These are phyloP conservation scores for Melinopterus prodromus DNA, from an alignment of 2,888 invertebrate genomes.

Conservation along the genomic window DNA sequence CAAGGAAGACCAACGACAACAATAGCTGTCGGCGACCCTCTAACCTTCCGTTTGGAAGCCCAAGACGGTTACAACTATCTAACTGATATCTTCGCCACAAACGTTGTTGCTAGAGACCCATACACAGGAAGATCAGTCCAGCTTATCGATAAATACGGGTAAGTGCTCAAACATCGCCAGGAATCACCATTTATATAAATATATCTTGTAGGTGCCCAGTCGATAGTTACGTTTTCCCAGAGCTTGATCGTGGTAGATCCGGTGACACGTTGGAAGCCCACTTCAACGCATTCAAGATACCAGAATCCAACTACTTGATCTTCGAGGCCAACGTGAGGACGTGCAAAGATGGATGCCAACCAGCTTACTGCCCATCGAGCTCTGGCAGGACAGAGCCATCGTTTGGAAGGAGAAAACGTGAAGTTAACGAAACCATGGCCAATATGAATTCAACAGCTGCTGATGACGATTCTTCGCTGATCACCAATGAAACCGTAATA, in stretches of 20 bases:
- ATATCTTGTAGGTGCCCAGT: slow-evolving; percentile 79
- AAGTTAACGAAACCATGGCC: slow-evolving; percentile 57
- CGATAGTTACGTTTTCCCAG: slow-evolving; percentile 91
- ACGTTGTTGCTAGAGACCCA: slow-evolving; percentile 91
- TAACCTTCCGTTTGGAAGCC: slow-evolving; percentile 88
- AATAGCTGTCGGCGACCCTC: slow-evolving; percentile 90
- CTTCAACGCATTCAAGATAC: slow-evolving; percentile 94
- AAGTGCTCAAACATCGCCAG: slow-evolving; percentile 49
- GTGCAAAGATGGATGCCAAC: slow-evolving; percentile 89
- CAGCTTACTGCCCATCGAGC: slow-evolving; percentile 85
- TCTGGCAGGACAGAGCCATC: slow-evolving; percentile 84
- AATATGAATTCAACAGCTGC: slow-evolving; percentile 38
- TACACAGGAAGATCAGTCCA: slow-evolving; percentile 91
- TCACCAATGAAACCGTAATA: slow-evolving; percentile 45
- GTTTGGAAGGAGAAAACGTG: slow-evolving; percentile 75
- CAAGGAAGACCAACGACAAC: slow-evolving; percentile 92
- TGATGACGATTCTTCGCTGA: slow-evolving; percentile 45
- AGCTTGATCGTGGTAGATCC: slow-evolving; percentile 83
- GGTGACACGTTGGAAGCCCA: slow-evolving; percentile 89
- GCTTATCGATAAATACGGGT: slow-evolving; percentile 90
- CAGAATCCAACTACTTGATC: slow-evolving; percentile 91
- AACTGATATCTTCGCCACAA: slow-evolving; percentile 91
- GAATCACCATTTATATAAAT: neutral
- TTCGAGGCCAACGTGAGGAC: slow-evolving; percentile 92
- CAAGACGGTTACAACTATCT: slow-evolving; percentile 89